These are phyloP conservation scores for Alcedo quadribrachys DNA, from an alignment of 2,797 vertebrate species.

Conservation along the genomic window DNA sequence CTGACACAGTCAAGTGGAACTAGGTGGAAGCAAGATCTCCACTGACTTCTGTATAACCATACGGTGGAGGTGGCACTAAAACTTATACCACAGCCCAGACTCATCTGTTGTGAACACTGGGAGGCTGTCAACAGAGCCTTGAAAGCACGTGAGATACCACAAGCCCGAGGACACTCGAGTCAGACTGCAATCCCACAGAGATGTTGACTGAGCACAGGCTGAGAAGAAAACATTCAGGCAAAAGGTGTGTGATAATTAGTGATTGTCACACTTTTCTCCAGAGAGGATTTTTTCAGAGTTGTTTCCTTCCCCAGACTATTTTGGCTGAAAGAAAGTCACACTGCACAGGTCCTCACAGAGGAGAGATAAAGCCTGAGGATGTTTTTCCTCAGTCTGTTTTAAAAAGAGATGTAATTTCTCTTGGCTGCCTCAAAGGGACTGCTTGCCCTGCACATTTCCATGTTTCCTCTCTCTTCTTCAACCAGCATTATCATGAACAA, in stretches of 20 bases:
- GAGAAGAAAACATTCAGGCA: not conserved
- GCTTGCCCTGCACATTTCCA: not conserved
- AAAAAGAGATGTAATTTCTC: not conserved
- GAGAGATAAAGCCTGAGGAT: not conserved
- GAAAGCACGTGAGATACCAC: not conserved
- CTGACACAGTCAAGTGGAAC: not conserved
- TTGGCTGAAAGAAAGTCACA: not conserved
- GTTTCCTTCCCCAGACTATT: not conserved
- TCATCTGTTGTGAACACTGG: not conserved
- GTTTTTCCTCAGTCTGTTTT: not conserved
- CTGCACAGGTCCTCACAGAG: not conserved
- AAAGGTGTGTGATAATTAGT: not conserved
- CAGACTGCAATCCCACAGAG: not conserved
- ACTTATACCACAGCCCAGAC: not conserved
- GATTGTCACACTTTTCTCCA: not conserved
- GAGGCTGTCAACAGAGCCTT: not conserved
- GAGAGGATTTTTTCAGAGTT: not conserved
- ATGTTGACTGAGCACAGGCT: fast-evolving
- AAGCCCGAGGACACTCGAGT: fast-evolving
- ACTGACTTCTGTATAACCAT: not conserved
- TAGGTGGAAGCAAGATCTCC: not conserved
- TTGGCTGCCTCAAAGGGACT: not conserved
- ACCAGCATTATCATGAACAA: not conserved
- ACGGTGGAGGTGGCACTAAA: not conserved
- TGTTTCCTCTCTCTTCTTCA: not conserved